Evolutionary conservation across 2,888 invertebrate genomes (phyloP), one percentile per base, ranked within the genome.

Genomic region (Tetheella fluctuosa): DNA sequence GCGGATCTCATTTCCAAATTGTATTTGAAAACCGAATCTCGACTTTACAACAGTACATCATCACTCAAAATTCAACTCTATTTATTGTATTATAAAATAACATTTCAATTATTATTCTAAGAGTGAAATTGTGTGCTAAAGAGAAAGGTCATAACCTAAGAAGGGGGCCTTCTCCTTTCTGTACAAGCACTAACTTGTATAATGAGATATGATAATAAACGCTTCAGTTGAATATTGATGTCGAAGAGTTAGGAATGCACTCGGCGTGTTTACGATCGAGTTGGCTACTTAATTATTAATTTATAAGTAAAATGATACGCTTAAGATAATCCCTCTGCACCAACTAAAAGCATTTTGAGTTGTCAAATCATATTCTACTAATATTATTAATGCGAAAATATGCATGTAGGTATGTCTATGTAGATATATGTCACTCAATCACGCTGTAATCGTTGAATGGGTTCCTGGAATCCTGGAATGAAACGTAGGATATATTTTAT

Each of bases 161-260:
- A 90, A 90, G 83, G 90, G 90, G 85, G 83, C 74, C 77, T 74
- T 76, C 78, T 76, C 77, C 80, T 72, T 55, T 55, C 85, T 88
- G 83, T 86, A 85, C 86, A 85, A 90, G 90, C 90, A 90, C 92
- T 93, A 93, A 93, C 92, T 93, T 86, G 91, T 89, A 93, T 93
- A 93, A 93, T 93, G 93, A 93, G 92, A 93, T 93, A 93, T 92
- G 93, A 92, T 93, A 93, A 93, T 92, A 93, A 92, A 92, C 87
- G 91, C 86, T 86, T 81, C 84, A 81, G 82, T 87, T 87, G 92
- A 93, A 93, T 92, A 93, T 93, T 93, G 92, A 93, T 92, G 91
- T 83, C 82, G 84, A 80, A 73, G 86, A 92, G 90, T 91, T 90
- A 85, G 85, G 84, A 86, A 88, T 91, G 91, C 90, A 90, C 84